phyloP scores from a whole-genome alignment of 2,797 vertebrate genomes.

The Myotis pilosus region DNA sequence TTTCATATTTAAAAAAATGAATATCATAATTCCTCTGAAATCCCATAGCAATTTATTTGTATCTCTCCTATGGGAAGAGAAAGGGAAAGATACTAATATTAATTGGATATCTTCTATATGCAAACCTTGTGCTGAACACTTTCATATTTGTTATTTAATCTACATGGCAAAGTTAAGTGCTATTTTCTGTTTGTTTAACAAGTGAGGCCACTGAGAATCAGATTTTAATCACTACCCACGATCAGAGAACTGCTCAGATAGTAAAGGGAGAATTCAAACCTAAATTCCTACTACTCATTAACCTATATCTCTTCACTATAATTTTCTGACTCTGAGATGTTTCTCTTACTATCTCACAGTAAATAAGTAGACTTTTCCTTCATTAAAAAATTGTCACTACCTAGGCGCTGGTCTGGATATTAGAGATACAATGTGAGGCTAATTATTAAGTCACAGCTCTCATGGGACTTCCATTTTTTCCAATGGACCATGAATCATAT shows the following conservation, averaged over 20 bases:
- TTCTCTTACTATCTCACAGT: background rate
- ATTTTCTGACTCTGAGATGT: background rate
- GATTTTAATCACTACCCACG: background rate
- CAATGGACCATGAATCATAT: background rate
- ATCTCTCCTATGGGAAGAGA: conserved; percentile 45
- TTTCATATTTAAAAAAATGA: conserved; percentile 47
- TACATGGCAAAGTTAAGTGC: background rate
- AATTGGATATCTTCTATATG: background rate
- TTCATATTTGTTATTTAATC: conserved; percentile 15
- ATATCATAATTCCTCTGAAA: conserved; percentile 53
- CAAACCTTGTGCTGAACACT: background rate
- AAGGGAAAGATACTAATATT: conserved; percentile 21
- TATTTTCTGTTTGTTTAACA: background rate
- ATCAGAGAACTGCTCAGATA: background rate
- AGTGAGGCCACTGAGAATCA: background rate
- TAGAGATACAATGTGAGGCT: background rate
- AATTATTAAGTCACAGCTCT: background rate
- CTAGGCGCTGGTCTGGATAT: background rate
- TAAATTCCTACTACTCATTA: background rate
- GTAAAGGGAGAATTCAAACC: background rate
- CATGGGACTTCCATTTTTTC: background rate
- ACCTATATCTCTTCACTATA: background rate
- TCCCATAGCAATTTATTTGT: conserved; percentile 45
- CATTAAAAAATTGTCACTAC: background rate
- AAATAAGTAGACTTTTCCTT: background rate